A percentile compares a stretch with the other conserved stretches of the same genome.
Evolutionary conservation across 2,888 invertebrate genomes (phyloP).

Genomic region (Rhopalosiphum nymphaeae): DNA sequence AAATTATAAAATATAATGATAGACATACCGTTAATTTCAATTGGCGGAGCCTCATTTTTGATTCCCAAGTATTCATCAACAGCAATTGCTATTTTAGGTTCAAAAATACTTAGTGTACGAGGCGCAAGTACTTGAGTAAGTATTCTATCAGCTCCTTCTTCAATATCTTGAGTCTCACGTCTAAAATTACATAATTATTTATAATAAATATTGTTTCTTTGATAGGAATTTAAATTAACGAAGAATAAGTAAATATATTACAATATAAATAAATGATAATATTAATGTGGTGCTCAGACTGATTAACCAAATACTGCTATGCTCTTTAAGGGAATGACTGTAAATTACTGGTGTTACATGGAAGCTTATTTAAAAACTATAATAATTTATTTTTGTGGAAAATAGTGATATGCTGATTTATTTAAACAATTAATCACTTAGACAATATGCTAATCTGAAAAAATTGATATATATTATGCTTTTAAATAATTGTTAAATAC

Average conservation of each 20-base stretch:
- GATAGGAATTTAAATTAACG: neutral
- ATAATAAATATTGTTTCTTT: neutral
- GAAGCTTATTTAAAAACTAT: no score
- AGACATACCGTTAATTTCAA: constrained; percentile 41
- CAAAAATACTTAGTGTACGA: constrained; percentile 28
- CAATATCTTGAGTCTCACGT: constrained; percentile 45
- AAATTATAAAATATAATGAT: neutral
- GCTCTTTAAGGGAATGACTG: no score
- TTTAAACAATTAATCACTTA: no score
- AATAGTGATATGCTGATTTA: no score
- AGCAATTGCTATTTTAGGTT: constrained; percentile 42
- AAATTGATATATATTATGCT: no score
- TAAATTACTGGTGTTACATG: no score
- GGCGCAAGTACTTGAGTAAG: constrained; percentile 47
- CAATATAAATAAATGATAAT: neutral
- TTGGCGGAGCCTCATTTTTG: constrained; percentile 11
- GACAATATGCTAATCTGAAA: no score
- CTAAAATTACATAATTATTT: constrained; percentile 25
- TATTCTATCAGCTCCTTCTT: constrained; percentile 58
- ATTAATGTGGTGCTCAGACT: neutral
- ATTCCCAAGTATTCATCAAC: constrained; percentile 57
- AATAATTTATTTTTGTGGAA: no score
- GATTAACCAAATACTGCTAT: no score
- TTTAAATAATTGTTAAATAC: no score
- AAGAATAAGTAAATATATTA: neutral